Percentiles rank a stretch among this genome's conserved stretches.
phyloP scores from a whole-genome alignment of 2,113 vertebrate genomes.

The Mesitornis unicolor region DNA sequence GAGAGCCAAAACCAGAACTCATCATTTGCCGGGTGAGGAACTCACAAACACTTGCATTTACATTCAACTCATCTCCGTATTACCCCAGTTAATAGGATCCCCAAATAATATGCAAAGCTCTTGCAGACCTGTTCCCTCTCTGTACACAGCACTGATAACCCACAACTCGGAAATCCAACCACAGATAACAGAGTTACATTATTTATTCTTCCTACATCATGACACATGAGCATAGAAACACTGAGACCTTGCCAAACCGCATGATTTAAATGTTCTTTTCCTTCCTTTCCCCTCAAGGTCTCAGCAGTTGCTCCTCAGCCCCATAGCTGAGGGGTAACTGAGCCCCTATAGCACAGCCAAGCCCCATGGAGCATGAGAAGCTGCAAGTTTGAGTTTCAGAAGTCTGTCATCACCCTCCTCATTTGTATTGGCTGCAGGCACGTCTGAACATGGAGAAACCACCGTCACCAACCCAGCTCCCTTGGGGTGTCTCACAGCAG shows the following conservation, averaged over 20 bases:
- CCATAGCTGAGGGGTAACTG: too few relatives aligned
- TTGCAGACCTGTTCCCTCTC: neutral
- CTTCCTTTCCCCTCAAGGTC: neutral
- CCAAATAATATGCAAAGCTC: neutral
- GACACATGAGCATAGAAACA: neutral
- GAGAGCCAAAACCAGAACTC: neutral
- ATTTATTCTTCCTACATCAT: neutral
- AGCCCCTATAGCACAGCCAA: neutral
- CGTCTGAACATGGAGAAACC: neutral
- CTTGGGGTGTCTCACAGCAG: neutral
- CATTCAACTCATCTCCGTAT: neutral
- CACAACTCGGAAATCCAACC: neutral
- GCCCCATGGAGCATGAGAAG: accelerated
- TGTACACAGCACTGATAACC: neutral
- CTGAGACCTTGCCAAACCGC: neutral
- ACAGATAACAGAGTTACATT: too few relatives aligned
- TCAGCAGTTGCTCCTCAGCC: neutral
- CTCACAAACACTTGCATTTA: neutral
- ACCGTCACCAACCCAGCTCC: neutral
- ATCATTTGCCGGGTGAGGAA: neutral
- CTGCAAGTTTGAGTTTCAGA: neutral
- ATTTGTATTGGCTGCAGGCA: neutral
- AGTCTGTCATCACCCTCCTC: neutral
- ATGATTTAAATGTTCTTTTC: neutral
- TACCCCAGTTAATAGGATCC: neutral